Evolutionary conservation across 2,797 vertebrate species (phyloP).

Genomic region (Manis pentadactyla): DNA sequence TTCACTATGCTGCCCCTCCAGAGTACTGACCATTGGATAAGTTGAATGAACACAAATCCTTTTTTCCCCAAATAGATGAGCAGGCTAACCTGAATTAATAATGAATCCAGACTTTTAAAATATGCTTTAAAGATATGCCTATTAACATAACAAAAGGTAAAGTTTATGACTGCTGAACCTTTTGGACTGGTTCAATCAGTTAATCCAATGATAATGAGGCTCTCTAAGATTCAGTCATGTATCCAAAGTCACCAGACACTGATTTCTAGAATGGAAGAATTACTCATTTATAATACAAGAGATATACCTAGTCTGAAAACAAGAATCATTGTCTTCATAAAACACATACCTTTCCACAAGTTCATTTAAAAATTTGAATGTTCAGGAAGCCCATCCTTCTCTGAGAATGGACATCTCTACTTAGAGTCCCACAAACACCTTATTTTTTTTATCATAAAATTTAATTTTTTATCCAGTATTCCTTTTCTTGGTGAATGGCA

Average conservation of each 20-base stretch:
- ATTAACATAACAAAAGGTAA: slow-evolving; percentile 1
- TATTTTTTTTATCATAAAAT: background rate
- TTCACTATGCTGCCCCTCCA: background rate
- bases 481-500: background rate
- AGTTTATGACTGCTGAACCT: background rate
- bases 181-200: background rate
- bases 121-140: background rate
- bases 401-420: background rate
- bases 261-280: slow-evolving; percentile 7
- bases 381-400: background rate
- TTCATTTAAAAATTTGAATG: background rate
- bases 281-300: background rate
- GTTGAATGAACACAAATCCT: background rate
- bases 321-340: background rate
- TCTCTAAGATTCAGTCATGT: background rate
- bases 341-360: background rate
- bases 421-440: background rate
- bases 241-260: background rate
- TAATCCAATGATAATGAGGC: slow-evolving; percentile 15
- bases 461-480: slow-evolving; percentile 1
- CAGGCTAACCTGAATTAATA: background rate
- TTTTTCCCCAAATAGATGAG: background rate
- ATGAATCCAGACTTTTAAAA: background rate
- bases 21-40: background rate
- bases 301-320: background rate